These are phyloP conservation scores for Epizoanthus scotinus DNA, from an alignment of 92 coral and sea anemone species.

Conservation along the genomic window DNA sequence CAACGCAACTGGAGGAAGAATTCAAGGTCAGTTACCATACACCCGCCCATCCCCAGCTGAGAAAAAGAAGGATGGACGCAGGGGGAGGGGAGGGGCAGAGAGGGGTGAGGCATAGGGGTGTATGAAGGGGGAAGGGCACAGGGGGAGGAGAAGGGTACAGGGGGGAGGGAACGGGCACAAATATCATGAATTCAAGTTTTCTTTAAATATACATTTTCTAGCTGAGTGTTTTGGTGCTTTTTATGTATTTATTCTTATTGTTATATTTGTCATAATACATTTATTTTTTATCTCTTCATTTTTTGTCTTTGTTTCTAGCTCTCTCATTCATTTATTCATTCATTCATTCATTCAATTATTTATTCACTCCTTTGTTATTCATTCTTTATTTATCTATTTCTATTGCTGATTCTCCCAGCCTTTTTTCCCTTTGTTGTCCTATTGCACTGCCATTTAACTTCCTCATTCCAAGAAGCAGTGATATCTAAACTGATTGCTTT, in stretches of 20 bases:
- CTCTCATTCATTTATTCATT: no score
- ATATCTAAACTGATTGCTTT: background rate
- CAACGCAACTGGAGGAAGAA: conserved; percentile 83
- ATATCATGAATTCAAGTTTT: background rate
- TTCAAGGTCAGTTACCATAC: conserved; percentile 63
- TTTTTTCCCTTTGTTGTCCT: background rate
- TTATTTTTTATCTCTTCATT: conserved; percentile 1
- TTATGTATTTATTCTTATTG: no score
- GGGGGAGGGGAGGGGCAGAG: background rate
- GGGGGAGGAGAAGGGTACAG: background rate
- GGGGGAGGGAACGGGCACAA: no score
- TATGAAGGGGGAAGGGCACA: background rate
- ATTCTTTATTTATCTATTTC: no score
- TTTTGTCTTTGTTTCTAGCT: background rate
- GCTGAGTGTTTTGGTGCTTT: no score
- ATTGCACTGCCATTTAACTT: background rate
- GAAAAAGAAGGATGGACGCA: background rate
- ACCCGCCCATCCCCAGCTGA: background rate
- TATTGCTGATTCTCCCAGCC: no score
- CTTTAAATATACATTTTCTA: background rate
- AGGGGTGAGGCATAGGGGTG: no score
- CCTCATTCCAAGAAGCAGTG: background rate
- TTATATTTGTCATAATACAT: background rate
- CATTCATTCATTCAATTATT: no score
- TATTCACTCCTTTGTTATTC: no score